Percentiles rank a stretch among this genome's conserved stretches.
Evolutionary conservation across 2,113 vertebrate genomes (phyloP).

Genomic region (Psittacara wagleri): DNA sequence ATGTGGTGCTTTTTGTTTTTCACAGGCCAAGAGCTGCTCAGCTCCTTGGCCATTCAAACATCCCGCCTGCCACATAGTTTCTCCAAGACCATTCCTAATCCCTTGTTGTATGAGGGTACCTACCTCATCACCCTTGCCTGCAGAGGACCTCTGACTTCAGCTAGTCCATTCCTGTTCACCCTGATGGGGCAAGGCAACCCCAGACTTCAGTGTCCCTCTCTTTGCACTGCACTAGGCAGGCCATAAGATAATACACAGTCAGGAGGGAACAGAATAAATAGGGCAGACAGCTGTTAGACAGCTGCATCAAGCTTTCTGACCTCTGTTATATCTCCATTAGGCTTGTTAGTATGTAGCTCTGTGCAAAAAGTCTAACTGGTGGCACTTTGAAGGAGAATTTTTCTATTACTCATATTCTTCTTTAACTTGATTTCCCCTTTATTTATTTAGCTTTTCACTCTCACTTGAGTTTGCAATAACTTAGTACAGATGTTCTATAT

Average conservation of each 20-base stretch:
- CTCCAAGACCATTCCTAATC: background rate
- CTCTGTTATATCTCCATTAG: slow-evolving; percentile 5
- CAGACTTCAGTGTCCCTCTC: background rate
- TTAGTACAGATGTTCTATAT: slow-evolving; percentile 51
- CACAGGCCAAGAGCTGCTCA: background rate
- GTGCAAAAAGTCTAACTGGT: slow-evolving; percentile 39
- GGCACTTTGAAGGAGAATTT: slow-evolving; percentile 37
- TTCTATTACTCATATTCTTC: slow-evolving; percentile 47
- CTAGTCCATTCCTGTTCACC: background rate
- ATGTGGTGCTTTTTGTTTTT: background rate
- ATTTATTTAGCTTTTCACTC: slow-evolving; percentile 66
- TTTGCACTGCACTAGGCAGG: background rate
- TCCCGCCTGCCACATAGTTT: background rate
- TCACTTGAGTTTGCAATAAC: slow-evolving; percentile 51
- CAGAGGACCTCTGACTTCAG: background rate
- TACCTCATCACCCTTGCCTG: background rate
- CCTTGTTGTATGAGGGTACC: background rate
- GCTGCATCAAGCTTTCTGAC: slow-evolving; percentile 43
- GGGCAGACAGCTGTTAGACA: slow-evolving; percentile 41
- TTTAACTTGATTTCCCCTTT: slow-evolving; percentile 5
- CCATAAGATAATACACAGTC: background rate
- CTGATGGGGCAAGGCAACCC: background rate
- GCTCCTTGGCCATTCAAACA: background rate
- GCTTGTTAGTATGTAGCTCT: slow-evolving; percentile 43
- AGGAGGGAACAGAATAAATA: background rate